Evolutionary conservation across 2,797 vertebrate genomes (phyloP).

Genomic region (Pogonophryne albipinna): DNA sequence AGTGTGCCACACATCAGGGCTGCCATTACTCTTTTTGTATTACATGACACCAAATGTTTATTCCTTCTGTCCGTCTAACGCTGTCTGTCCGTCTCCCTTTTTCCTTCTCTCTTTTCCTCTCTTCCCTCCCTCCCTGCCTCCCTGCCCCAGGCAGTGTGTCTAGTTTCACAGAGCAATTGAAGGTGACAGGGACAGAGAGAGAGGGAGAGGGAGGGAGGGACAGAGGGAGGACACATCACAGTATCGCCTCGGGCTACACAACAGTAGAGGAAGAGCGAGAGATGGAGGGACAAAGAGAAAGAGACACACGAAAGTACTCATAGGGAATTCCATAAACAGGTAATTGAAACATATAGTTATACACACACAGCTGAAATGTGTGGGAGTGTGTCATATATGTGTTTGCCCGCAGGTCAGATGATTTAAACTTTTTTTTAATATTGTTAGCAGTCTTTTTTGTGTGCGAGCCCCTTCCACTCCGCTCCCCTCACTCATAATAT

Average conservation of each 20-base stretch:
- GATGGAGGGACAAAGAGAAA: slow-evolving; percentile 80
- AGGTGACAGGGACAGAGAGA: slow-evolving; percentile 87
- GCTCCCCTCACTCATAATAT: slow-evolving; percentile 73
- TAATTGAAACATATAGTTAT: slow-evolving; percentile 61
- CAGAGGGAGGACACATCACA: slow-evolving; percentile 85
- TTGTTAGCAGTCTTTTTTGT: slow-evolving; percentile 30
- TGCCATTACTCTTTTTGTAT: slow-evolving; percentile 25
- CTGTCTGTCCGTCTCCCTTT: slow-evolving; percentile 65
- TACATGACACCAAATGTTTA: slow-evolving; percentile 66
- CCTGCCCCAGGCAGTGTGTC: slow-evolving; percentile 83
- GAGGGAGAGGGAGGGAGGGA: slow-evolving; percentile 82
- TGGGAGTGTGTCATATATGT: slow-evolving; percentile 10
- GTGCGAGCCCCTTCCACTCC: slow-evolving; percentile 25
- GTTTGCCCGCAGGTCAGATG: slow-evolving; percentile 23
- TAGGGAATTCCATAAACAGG: slow-evolving; percentile 71
- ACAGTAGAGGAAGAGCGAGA: slow-evolving; percentile 77
- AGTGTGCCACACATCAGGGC: slow-evolving; percentile 29
- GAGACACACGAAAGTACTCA: slow-evolving; percentile 66
- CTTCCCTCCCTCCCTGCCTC: slow-evolving; percentile 55
- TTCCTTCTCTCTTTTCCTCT: slow-evolving; percentile 41
- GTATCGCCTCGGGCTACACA: slow-evolving; percentile 84
- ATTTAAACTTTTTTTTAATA: slow-evolving; percentile 52
- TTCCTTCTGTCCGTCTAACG: slow-evolving; percentile 74
- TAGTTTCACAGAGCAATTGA: slow-evolving; percentile 86
- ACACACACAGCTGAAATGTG: slow-evolving; percentile 34